phyloP scores from a whole-genome alignment of 2,113 vertebrate genomes.

The Albula glossodonta region DNA sequence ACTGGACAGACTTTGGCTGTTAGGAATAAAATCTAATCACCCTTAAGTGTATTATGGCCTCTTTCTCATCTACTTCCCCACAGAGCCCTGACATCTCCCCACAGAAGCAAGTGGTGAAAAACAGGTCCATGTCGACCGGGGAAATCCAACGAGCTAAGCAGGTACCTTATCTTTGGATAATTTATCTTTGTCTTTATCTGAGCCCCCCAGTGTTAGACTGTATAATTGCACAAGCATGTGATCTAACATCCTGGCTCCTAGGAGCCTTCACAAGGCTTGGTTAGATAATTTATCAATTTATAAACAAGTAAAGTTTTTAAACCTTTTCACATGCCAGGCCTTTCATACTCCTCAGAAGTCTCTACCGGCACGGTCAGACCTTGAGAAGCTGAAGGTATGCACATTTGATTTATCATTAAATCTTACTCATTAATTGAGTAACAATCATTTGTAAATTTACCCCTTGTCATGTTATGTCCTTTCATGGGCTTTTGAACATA shows the following conservation, averaged over 20 bases:
- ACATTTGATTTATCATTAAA: background rate
- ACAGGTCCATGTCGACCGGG: constrained; percentile 63
- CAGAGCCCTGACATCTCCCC: constrained; percentile 44
- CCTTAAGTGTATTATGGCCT: too few relatives aligned
- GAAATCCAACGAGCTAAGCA: constrained; percentile 68
- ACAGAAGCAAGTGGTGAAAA: constrained; percentile 61
- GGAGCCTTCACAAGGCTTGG: background rate
- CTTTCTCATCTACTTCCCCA: too few relatives aligned
- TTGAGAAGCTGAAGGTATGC: constrained; percentile 51
- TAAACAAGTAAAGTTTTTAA: background rate
- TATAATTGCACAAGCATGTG: too few relatives aligned
- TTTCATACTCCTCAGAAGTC: constrained; percentile 68
- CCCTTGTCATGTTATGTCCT: background rate
- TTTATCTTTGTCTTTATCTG: background rate
- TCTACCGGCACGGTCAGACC: constrained; percentile 54
- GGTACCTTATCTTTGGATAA: constrained; percentile 38
- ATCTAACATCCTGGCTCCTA: background rate
- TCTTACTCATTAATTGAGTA: too few relatives aligned
- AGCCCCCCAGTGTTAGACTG: background rate
- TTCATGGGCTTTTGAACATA: background rate
- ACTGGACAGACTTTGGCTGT: too few relatives aligned
- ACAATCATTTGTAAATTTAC: too few relatives aligned
- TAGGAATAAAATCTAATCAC: too few relatives aligned
- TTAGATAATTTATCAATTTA: background rate
- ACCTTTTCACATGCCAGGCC: constrained; percentile 41